Evolutionary conservation across 2,888 invertebrate genomes (phyloP).

Genomic region (Brenthis hecate): DNA sequence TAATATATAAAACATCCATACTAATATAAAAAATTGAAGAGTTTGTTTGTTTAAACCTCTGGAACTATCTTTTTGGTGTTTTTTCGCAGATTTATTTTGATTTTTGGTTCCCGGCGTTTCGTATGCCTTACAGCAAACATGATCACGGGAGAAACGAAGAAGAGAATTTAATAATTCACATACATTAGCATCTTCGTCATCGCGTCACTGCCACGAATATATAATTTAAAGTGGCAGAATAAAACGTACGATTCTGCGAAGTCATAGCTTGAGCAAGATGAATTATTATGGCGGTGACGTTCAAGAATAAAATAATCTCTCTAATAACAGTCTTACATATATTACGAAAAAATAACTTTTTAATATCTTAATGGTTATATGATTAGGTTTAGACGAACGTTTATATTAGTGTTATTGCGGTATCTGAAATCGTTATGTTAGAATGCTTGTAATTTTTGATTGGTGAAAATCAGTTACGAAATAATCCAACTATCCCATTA

Average conservation of each 20-base stretch:
- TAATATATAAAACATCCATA: too few species aligned
- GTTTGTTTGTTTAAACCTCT: too few species aligned
- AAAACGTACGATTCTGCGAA: slow-evolving; percentile 42
- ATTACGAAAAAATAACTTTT: slow-evolving; percentile 1
- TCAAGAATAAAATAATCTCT: slow-evolving; percentile 24
- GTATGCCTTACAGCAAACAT: too few species aligned
- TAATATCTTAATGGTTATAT: background rate
- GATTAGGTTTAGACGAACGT: background rate
- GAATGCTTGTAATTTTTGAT: too few species aligned
- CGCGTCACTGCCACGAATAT: slow-evolving; percentile 27
- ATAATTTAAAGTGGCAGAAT: slow-evolving; percentile 40
- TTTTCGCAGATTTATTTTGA: too few species aligned
- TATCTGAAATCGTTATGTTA: background rate
- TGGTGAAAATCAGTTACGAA: too few species aligned
- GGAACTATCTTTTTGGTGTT: too few species aligned
- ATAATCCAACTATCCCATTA: too few species aligned
- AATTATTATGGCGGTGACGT: slow-evolving; percentile 47
- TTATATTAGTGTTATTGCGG: background rate
- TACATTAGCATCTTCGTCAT: slow-evolving; percentile 26
- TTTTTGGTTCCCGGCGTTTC: too few species aligned
- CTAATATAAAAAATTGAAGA: too few species aligned
- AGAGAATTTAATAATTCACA: slow-evolving; percentile 27
- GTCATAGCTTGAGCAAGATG: slow-evolving; percentile 50
- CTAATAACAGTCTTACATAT: slow-evolving; percentile 29
- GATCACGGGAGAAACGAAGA: background rate